phyloP scores from a whole-genome alignment of 1,140 invertebrate species.

The Leptinotarsa lineolata region DNA sequence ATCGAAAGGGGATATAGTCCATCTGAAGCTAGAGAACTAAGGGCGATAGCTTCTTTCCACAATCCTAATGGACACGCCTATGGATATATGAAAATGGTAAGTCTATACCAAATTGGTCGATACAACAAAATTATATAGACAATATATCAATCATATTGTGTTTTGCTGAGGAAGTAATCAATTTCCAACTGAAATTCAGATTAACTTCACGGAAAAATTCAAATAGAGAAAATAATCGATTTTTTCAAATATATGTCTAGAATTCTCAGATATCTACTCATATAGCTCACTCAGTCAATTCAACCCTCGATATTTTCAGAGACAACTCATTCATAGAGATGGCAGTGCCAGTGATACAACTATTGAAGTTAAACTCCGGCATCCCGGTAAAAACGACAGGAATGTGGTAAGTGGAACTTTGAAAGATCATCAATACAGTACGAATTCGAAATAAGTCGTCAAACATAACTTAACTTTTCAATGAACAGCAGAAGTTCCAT shows the following conservation, averaged over 20 bases:
- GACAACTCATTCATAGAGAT: slow-evolving; percentile 85
- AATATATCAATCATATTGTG: no score
- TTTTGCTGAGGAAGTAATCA: no score
- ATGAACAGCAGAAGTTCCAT: no score
- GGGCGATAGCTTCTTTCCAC: slow-evolving; percentile 90
- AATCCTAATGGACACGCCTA: slow-evolving; percentile 83
- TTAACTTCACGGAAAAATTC: no score
- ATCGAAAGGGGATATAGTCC: slow-evolving; percentile 85
- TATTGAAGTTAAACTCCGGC: slow-evolving; percentile 83
- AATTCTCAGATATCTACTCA: no score
- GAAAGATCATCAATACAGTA: no score
- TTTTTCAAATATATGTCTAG: slow-evolving; percentile 5
- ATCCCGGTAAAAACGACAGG: slow-evolving; percentile 80
- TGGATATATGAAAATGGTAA: slow-evolving; percentile 85
- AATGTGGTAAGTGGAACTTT: slow-evolving; percentile 68
- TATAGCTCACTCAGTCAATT: background rate
- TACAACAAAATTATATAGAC: no score
- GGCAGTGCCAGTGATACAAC: slow-evolving; percentile 85
- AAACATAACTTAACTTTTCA: no score
- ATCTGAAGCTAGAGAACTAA: slow-evolving; percentile 80
- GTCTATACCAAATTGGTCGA: background rate
- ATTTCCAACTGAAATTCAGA: no score
- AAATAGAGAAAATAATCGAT: slow-evolving; percentile 1
- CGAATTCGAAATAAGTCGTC: no score
- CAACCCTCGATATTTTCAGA: slow-evolving; percentile 58